These are phyloP conservation scores for Lumbricus terrestris DNA, from an alignment of 2,888 invertebrate species.

Conservation along the genomic window DNA sequence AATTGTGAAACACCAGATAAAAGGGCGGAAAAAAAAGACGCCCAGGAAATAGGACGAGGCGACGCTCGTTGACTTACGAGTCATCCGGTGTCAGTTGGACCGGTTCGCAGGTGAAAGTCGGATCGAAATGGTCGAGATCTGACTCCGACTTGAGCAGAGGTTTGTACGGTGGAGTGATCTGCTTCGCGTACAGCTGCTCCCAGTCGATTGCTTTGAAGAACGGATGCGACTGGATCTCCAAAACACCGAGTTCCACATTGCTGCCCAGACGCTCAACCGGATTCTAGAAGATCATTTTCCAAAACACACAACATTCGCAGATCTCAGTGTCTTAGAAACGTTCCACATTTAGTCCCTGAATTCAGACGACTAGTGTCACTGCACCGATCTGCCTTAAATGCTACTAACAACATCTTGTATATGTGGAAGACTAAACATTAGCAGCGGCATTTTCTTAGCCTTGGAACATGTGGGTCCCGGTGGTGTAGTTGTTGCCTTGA, in stretches of 20 bases:
- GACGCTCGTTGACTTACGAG: conserved; percentile 72
- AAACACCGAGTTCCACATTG: conserved; percentile 81
- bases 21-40: background rate
- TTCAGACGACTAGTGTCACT: too few relatives aligned
- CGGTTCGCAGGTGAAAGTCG: conserved; percentile 96
- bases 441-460: too few relatives aligned
- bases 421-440: too few relatives aligned
- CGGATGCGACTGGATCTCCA: conserved; percentile 90
- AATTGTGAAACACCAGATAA: background rate
- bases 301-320: background rate
- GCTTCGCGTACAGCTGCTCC: conserved; percentile 96
- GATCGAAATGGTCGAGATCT: conserved; percentile 98
- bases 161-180: conserved; percentile 95
- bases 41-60: conserved; percentile 47
- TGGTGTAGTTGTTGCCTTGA: too few relatives aligned
- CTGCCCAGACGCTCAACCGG: conserved; percentile 94
- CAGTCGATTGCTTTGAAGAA: conserved; percentile 99
- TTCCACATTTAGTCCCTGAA: too few relatives aligned
- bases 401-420: too few relatives aligned
- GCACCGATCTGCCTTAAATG: too few relatives aligned
- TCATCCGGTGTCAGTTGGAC: conserved; percentile 96
- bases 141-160: conserved; percentile 90
- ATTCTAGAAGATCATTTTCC: conserved; percentile 63
- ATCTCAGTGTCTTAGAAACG: background rate
- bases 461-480: too few relatives aligned